A percentile compares a stretch with the other conserved stretches of the same genome.
phyloP scores from a whole-genome alignment of 2,888 invertebrate genomes.

The Netelia virgata region DNA sequence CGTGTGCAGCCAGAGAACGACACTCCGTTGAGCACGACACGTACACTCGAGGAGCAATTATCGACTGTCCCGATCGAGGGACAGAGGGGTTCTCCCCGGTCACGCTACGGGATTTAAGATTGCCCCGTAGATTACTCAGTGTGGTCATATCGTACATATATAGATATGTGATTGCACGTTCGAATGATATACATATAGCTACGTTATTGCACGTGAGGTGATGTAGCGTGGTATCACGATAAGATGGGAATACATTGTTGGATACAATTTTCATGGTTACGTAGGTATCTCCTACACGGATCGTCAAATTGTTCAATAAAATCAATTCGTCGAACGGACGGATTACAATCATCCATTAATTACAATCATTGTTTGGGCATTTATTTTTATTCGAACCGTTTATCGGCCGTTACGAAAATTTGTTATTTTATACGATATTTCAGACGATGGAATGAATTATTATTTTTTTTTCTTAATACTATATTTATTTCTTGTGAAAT shows the following conservation, averaged over 20 bases:
- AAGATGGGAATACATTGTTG: constrained; percentile 6
- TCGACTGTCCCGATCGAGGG: constrained; percentile 56
- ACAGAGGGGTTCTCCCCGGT: constrained; percentile 31
- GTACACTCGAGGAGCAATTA: constrained; percentile 58
- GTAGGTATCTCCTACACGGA: not conserved
- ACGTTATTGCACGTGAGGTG: not conserved
- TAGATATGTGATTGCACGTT: not conserved
- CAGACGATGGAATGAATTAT: no score
- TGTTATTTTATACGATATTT: no score
- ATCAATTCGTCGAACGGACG: not conserved
- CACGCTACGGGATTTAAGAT: constrained; percentile 66
- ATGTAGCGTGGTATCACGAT: constrained; percentile 10
- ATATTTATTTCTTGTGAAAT: no score
- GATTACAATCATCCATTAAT: not conserved
- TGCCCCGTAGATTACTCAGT: constrained; percentile 50
- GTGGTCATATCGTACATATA: constrained; percentile 17
- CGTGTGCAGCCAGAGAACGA: constrained; percentile 37
- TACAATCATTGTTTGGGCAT: not conserved
- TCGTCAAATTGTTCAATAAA: constrained; percentile 4
- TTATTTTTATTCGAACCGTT: not conserved
- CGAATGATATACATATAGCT: not conserved
- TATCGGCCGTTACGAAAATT: no score
- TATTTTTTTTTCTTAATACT: no score
- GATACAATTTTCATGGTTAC: not conserved
- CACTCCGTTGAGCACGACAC: constrained; percentile 58